These are phyloP conservation scores for Eupithecia inturbata DNA, from an alignment of 2,888 invertebrate species.

Conservation along the genomic window DNA sequence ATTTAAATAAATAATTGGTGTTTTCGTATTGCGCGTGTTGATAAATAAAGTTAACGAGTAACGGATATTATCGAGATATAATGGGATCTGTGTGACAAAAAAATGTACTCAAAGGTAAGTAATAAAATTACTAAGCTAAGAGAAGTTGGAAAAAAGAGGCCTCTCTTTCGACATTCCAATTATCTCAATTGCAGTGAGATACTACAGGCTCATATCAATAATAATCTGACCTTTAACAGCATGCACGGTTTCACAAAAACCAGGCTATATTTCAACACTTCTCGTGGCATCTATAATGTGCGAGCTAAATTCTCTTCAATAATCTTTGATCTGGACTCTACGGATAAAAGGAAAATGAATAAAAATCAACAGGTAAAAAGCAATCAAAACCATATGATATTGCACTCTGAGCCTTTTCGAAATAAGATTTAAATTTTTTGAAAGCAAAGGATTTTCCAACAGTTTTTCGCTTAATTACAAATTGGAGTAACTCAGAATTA, in stretches of 20 bases:
- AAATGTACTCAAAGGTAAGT: neutral
- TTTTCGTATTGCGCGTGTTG: neutral
- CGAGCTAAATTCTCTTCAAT: neutral
- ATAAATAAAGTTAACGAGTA: neutral
- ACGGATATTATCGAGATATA: neutral
- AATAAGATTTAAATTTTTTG: conserved; percentile 19
- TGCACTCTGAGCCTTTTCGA: neutral
- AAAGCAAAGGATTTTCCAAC: conserved; percentile 10
- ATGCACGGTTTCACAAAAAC: neutral
- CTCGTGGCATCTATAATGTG: neutral
- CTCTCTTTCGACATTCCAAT: no score
- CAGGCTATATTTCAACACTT: neutral
- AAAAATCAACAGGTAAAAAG: conserved; percentile 6
- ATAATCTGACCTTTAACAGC: neutral
- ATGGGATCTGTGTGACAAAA: neutral
- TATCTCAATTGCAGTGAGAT: no score
- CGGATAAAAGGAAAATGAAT: neutral
- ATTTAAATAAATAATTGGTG: neutral
- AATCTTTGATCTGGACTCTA: neutral
- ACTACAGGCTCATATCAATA: no score
- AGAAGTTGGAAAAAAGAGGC: no score
- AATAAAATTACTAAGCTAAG: no score
- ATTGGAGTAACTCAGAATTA: neutral
- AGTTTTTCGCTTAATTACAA: conserved; percentile 20
- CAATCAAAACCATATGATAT: conserved; percentile 6